These are phyloP conservation scores for Odocoileus virginianus DNA, from an alignment of 2,113 vertebrate species.

Conservation along the genomic window DNA sequence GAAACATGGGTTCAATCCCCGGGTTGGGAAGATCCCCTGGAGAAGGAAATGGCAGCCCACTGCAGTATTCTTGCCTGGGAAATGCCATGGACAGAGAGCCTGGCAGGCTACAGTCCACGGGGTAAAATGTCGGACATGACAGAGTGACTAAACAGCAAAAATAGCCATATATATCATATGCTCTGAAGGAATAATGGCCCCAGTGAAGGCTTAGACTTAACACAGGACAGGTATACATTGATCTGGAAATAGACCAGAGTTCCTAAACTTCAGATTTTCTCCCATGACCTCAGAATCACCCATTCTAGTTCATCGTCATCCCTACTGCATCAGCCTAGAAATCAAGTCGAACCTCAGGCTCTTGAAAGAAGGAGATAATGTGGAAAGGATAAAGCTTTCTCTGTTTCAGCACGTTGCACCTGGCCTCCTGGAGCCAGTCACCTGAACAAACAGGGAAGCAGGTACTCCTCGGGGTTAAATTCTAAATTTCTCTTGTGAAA, in stretches of 20 bases:
- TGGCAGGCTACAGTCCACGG: not conserved
- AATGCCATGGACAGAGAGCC: not conserved
- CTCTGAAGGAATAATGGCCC: not conserved
- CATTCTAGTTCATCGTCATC: not conserved
- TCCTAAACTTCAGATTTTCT: not conserved
- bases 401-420: not conserved
- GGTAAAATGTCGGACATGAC: accelerated
- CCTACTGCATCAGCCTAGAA: not conserved
- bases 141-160: not conserved
- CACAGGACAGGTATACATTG: not conserved
- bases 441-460: not conserved
- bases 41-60: not conserved
- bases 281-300: not conserved
- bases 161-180: no score
- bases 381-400: not conserved
- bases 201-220: not conserved
- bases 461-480: not conserved
- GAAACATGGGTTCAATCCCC: not conserved
- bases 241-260: not conserved
- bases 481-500: not conserved
- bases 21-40: not conserved
- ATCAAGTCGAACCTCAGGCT: not conserved
- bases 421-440: not conserved
- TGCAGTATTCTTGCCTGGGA: not conserved
- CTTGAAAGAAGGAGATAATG: not conserved